Base-by-base conservation (phyloP, 2,113 vertebrate species). In the Microtus richardsoni region DNA sequence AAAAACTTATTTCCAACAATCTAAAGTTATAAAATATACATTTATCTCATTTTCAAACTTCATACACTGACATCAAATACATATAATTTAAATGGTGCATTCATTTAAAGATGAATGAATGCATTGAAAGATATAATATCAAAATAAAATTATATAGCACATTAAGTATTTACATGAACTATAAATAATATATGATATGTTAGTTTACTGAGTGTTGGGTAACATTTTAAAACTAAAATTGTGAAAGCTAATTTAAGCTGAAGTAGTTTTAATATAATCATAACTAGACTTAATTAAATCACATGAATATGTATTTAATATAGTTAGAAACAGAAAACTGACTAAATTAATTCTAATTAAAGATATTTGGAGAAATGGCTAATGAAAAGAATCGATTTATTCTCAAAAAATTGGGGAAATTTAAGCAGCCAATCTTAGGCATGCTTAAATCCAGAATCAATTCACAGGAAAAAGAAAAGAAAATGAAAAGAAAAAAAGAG, bases 181-280 rank as follows among this genome's bases (percentile, higher is more conserved):
- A 75, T 80, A 95, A 93, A 62, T 87, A 88, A 86, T 92, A 62
- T 70, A 84, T 47, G 16, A 28, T n/a, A 60, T 10, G 26, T 7
- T 16, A 80, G 12, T 62, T 85, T 54, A 89, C 36, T 0, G 11
- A 88, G 28, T 89, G 54, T 60, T 47, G 52, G 71, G 22, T 49
- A 89, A 52, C 1, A 28, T 41, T 74, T 60, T 86, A 70, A 80
- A 89, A 58, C 49, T 86, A 75, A 21, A 49, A 41, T 60, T 87
- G 12, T 68, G 14, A 64, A 91, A 86, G 66, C 52, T 87, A 74
- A 93, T 33, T 74, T 47, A 78, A n/a, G 71, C 41, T 71, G 39
- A 41, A 73, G 4, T 9, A 71, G 39, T 89, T 78, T 78, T 58
- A 66, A 74, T 62, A 52, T 75, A 39, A 77, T 86, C n/a, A 19